Evolutionary conservation across 2,113 vertebrate species (phyloP), one percentile per base, ranked within the genome.

Genomic region (Sinosuthora webbiana): DNA sequence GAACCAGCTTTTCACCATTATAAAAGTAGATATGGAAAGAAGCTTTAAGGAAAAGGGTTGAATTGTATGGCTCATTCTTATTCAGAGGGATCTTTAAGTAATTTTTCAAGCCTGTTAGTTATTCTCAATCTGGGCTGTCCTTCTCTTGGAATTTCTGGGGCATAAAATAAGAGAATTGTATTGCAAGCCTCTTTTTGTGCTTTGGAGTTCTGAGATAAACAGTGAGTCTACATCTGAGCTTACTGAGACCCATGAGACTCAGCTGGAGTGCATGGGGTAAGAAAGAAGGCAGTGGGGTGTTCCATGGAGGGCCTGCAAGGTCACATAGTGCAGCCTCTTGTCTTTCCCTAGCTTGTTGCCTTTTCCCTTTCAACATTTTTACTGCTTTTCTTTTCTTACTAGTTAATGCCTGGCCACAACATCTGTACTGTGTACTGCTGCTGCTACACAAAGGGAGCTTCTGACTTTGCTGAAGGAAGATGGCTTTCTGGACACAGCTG

Each of bases 401-500:
- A 98, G 99, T 98, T 98, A 98, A 98, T 98, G 98, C 97, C 96
- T 90, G 98, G 98, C 97, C 97, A 98, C 96, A 87, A 89, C 33
- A 65, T 97, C 88, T 82, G 80, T 97, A 97, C 98, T 97, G 89
- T 73, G 81, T 94, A 94, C 91, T 95, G 97, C 95, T 89, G 93
- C 95, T 95, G 78, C 83, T 87, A 89, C 87, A 74, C 65, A 28
- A 82, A 68, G 76, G 56, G 42, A 71, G 76, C 80, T 77, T 84
- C 79, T 69, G 89, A 86, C 89, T 95, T 59, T 86, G 87, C 95
- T 95, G 95, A 96, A 94, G 83, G 52, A 98, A 98, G 95, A 99
- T 99, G 99, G 98, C 99, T 79, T 98, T 98, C 90, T 98, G 97
- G 94, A 98, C 99, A 0, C 99, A 99, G 98, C 94, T 99, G 97